These are phyloP conservation scores for Anguilla rostrata DNA, from an alignment of 2,113 vertebrate species.

Conservation along the genomic window DNA sequence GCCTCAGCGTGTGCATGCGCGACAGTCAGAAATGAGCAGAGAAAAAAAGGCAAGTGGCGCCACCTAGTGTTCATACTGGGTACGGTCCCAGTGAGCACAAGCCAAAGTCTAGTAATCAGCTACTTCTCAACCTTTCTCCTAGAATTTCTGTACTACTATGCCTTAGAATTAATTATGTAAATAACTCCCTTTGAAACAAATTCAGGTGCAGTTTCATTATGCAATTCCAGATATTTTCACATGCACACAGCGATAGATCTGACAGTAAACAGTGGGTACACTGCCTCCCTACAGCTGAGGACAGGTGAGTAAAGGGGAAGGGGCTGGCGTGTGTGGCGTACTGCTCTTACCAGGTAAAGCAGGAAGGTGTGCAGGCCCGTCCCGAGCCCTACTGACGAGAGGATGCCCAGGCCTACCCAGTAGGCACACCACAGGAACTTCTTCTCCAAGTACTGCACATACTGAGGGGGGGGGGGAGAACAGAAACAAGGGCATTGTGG, in stretches of 20 bases:
- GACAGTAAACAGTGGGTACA: no score
- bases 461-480: conserved; percentile 65
- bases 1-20: background rate
- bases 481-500: background rate
- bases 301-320: conserved; percentile 14
- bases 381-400: conserved; percentile 85
- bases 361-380: conserved; percentile 86
- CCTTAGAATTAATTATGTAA: background rate
- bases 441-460: conserved; percentile 79
- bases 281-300: background rate
- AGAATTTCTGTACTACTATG: background rate
- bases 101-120: no score
- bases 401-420: conserved; percentile 85
- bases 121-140: no score
- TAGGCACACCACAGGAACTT: conserved; percentile 85
- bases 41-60: background rate
- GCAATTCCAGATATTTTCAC: no score
- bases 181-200: background rate
- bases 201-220: background rate
- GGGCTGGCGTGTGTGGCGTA: background rate
- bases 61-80: conserved; percentile 13
- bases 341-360: conserved; percentile 84
- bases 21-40: background rate
- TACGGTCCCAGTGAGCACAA: background rate
- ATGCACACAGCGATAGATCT: no score